phyloP scores from a whole-genome alignment of 2,113 vertebrate species.

The Pelusios castaneus region DNA sequence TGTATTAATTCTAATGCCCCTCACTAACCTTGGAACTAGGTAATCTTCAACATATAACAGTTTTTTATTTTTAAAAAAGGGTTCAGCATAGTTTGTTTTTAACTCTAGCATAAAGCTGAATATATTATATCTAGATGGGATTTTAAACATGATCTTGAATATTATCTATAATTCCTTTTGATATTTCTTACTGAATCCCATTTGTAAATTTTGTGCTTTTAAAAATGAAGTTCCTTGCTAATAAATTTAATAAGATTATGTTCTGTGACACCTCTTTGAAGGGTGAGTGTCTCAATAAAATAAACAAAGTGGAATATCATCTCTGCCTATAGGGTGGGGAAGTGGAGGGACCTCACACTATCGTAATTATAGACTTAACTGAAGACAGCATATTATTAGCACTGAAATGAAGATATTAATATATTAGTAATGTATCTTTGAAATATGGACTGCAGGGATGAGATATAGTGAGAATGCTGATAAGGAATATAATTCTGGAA shows the following conservation, averaged over 20 bases:
- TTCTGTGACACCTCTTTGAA: background rate
- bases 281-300: background rate
- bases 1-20: constrained; percentile 1
- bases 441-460: background rate
- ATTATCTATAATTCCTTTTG: background rate
- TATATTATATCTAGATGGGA: background rate
- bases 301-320: background rate
- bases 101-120: background rate
- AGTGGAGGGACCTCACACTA: background rate
- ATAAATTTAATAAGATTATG: background rate
- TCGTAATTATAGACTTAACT: background rate
- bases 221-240: constrained; percentile 10
- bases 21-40: background rate
- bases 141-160: constrained; percentile 10
- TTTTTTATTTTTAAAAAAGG: constrained; percentile 19
- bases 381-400: background rate
- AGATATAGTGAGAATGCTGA: background rate
- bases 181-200: background rate
- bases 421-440: constrained; percentile 3
- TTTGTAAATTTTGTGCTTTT: constrained; percentile 33
- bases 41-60: background rate
- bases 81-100: constrained; percentile 4
- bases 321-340: background rate
- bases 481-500: constrained; percentile 14
- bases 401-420: background rate